Conservation (phyloP, 2,797 vertebrate genomes). For the Rhinophrynus dorsalis region DNA sequence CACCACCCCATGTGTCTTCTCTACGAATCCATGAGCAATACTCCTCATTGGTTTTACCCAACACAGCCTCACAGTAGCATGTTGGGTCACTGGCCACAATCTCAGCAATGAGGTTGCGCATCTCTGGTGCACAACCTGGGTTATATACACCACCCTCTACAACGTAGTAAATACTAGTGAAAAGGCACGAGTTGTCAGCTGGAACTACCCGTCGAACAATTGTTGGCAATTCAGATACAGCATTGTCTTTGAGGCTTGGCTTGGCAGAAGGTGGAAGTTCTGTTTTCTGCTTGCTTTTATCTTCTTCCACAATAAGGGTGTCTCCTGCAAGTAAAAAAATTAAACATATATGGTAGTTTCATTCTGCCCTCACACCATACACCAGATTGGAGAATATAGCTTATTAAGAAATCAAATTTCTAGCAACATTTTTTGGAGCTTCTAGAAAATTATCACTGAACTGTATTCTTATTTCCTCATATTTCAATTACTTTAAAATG, state of each 20-base stretch:
- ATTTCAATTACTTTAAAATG: too few species aligned
- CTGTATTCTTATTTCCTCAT: too few species aligned
- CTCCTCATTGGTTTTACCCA: constrained; percentile 90
- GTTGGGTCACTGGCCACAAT: constrained; percentile 88
- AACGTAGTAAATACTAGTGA: constrained; percentile 92
- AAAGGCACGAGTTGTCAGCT: constrained; percentile 96
- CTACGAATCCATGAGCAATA: constrained; percentile 94
- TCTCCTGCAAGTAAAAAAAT: constrained; percentile 76
- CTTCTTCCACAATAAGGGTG: constrained; percentile 95
- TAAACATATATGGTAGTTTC: constrained; percentile 7
- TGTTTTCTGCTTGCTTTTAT: constrained; percentile 77
- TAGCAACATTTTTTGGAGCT: too few species aligned
- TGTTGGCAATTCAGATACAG: constrained; percentile 57
- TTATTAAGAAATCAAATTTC: too few species aligned
- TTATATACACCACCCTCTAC: constrained; percentile 92
- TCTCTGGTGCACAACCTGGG: constrained; percentile 83
- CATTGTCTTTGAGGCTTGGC: constrained; percentile 58
- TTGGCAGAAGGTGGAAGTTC: constrained; percentile 70
- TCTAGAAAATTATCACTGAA: too few species aligned
- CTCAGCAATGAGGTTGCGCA: constrained; percentile 91
- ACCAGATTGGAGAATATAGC: too few species aligned
- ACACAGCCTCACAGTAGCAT: constrained; percentile 86
- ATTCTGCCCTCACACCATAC: background rate
- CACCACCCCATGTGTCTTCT: constrained; percentile 95
- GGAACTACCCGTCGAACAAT: constrained; percentile 85